phyloP scores from a whole-genome alignment of 2,797 vertebrate species.

The Hozukius guyotensis region DNA sequence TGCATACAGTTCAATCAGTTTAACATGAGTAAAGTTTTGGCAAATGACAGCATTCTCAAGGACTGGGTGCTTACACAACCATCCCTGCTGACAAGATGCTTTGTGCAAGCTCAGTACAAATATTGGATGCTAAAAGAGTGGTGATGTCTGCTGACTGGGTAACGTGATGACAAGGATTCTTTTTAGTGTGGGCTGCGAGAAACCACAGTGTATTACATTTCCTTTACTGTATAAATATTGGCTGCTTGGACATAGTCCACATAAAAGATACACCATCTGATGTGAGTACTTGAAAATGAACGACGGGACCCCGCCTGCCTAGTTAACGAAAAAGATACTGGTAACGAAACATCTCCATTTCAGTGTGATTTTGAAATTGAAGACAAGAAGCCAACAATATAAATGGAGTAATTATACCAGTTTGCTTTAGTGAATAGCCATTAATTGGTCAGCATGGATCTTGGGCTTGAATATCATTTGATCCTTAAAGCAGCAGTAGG shows the following conservation, averaged over 20 bases:
- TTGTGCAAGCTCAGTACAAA: neutral
- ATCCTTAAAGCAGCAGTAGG: no score
- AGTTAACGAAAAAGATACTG: neutral
- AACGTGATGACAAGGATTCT: conserved; percentile 9
- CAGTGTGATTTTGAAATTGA: neutral
- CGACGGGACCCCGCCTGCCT: neutral
- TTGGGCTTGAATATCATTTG: no score
- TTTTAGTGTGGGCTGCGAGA: conserved; percentile 20
- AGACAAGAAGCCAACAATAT: neutral
- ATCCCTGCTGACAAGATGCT: neutral
- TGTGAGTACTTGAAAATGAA: neutral
- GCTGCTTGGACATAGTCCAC: neutral
- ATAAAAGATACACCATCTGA: neutral
- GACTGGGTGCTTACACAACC: neutral
- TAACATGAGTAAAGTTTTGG: neutral
- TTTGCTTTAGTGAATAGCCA: neutral
- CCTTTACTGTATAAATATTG: conserved; percentile 8
- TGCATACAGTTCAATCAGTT: neutral
- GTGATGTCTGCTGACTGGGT: conserved; percentile 13
- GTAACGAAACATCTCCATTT: neutral
- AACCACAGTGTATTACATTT: conserved; percentile 29
- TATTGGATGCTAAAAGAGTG: neutral
- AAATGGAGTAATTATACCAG: neutral
- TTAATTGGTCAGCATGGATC: neutral
- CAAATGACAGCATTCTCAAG: neutral